These are phyloP conservation scores for Drosophila mimica DNA, from an alignment of 2,888 invertebrate species.

Conservation along the genomic window DNA sequence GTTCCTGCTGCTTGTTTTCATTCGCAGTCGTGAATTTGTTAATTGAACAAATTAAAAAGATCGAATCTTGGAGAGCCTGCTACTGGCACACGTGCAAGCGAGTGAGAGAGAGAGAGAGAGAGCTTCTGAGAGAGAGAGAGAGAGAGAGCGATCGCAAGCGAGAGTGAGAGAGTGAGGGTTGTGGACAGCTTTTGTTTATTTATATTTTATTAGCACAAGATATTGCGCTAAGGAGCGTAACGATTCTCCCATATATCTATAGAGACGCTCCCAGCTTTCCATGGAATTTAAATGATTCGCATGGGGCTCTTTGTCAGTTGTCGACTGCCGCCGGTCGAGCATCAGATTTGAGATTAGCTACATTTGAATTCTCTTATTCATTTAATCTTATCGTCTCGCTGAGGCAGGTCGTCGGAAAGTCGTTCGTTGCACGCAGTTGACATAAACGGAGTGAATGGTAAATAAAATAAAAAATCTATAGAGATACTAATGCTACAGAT, in stretches of 20 bases:
- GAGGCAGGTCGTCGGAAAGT: slow-evolving; percentile 47
- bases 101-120: not conserved
- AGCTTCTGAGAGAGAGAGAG: not conserved
- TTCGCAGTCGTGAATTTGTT: slow-evolving; percentile 35
- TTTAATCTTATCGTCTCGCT: slow-evolving; percentile 48
- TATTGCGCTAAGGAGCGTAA: slow-evolving; percentile 38
- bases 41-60: slow-evolving; percentile 42
- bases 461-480: slow-evolving; percentile 1
- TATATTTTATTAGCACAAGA: slow-evolving; percentile 70
- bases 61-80: slow-evolving; percentile 12
- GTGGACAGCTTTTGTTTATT: slow-evolving; percentile 34
- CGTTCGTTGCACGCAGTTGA: slow-evolving; percentile 7
- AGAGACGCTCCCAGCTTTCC: slow-evolving; percentile 27
- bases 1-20: slow-evolving; percentile 12
- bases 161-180: not conserved
- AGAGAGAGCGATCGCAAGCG: not conserved
- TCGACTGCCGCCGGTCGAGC: slow-evolving; percentile 33
- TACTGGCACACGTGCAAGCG: slow-evolving; percentile 13
- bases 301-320: slow-evolving; percentile 27
- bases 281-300: slow-evolving; percentile 34
- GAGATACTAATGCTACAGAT: not conserved
- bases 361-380: slow-evolving; percentile 20
- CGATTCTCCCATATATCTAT: slow-evolving; percentile 22
- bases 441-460: slow-evolving; percentile 15
- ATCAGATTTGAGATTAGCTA: slow-evolving; percentile 50